These are phyloP conservation scores for Nyctibius bracteatus DNA, from an alignment of 2,113 vertebrate genomes.

Conservation along the genomic window DNA sequence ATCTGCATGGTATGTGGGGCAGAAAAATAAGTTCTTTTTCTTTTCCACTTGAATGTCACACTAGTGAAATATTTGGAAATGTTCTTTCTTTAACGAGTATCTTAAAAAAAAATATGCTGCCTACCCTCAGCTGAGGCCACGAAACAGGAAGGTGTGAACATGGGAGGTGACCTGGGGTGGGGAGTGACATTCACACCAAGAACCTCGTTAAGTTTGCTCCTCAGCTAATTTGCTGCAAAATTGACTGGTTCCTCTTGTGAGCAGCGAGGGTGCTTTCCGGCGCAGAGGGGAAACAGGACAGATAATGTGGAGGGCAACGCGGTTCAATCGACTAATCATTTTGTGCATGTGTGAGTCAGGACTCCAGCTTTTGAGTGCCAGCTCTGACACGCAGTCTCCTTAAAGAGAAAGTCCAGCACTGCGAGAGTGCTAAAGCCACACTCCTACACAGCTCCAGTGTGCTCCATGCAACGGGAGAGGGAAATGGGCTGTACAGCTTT, in stretches of 20 bases:
- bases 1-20: not conserved
- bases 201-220: not conserved
- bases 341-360: not conserved
- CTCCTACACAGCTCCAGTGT: not conserved
- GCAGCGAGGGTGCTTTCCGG: not conserved
- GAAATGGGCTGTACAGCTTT: accelerated
- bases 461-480: not conserved
- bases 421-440: not conserved
- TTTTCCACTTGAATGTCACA: not conserved
- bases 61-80: not conserved
- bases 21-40: not conserved
- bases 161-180: not conserved
- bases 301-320: accelerated
- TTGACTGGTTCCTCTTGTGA: not conserved
- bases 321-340: not conserved
- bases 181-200: not conserved
- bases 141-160: not conserved
- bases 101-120: not conserved
- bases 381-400: not conserved
- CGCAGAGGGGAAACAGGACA: accelerated
- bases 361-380: not conserved
- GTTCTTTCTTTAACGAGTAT: not conserved
- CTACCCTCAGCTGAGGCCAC: not conserved
- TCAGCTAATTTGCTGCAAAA: not conserved
- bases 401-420: not conserved